Base-by-base conservation (phyloP, 2,888 invertebrate species). In the Arenicola marina region DNA sequence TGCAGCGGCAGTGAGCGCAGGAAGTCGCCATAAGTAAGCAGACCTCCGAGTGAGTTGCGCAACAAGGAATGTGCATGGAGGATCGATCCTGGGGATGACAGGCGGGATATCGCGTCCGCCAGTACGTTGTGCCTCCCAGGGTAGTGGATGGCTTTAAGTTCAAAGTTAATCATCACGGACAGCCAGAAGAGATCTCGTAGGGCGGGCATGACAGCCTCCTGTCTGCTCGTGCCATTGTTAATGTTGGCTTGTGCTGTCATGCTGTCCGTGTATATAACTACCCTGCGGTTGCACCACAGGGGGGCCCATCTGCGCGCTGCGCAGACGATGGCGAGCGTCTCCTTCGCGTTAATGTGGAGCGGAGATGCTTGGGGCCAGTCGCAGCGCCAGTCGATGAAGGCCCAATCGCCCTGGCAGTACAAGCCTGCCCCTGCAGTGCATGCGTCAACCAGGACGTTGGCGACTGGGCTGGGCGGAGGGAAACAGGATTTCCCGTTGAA, bases 211-310 rank as follows among this genome's bases (percentile, higher is more conserved):
- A 53, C 32, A 31, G 32, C 11, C 15, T 11, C 11, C 7, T 53
- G 7, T 18, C 24, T 7, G 32, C 15, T 31, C 26, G 43, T 43
- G 7, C 60, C 60, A 43, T 54, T 54, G 54, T 60, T 60, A 1
- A 60, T 38, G 15, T 43, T 28, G 21, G 32, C 4, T 29, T 32
- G 31, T 21, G 54, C 60, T 29, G 60, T 32, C 31, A n/a, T 26
- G 31, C 44, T 60, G 54, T 54, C 60, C 11, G 43, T 21, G 29
- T 60, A 32, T 2, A 60, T 31, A n/a, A 38, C 54, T 4, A 60
- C 44, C 2, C 18, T 21, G 3, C 21, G 11, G 28, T 60, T 54
- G 3, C 11, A 1, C 60, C 60, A 60, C 2, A 34, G 31, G 2
- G 7, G 54, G 24, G 43, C 53, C 54, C 53, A 60, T n/a, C 29